Evolutionary conservation across 2,797 vertebrate genomes (phyloP), one percentile per base, ranked within the genome.

Genomic region (Falco rusticolus): DNA sequence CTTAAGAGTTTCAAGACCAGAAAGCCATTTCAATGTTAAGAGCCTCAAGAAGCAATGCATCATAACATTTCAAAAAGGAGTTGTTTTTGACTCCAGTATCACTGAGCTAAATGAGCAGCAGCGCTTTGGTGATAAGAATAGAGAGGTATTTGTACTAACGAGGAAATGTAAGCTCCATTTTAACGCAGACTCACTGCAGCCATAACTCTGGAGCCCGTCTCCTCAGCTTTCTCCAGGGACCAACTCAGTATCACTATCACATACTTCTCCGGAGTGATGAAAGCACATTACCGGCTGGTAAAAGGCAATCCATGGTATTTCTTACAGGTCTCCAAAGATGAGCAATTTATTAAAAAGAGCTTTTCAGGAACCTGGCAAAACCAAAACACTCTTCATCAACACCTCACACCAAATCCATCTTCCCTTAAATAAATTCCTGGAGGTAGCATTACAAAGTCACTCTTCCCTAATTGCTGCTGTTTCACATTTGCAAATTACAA

Each of bases 261-360:
- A 94, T 93, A 48, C 91, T 94, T 74, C 94, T 97, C 90, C 7
- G 3, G 63, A 82, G 95, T 69, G 93, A 96, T 90, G 94, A 93
- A 94, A 95, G 93, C 89, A 91, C 89, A 77, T 97, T 95, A 95
- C 12, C 82, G 89, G 57, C 84, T 95, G 95, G 95, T 93, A 97
- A 95, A 95, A 95, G 89, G 89, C 95, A 95, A 96, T 71, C 89
- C 11, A 1, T 29, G 94, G 83, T 93, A 80, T 69, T 95, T 95
- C 95, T 96, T 93, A 95, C 90, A 89, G 80, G 90, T 70, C 94
- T 93, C 95, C 39, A 45, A 93, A 96, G 94, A 94, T 74, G 83
- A 96, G 50, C 85, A 83, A 94, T 97, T 97, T 96, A 97, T 96
- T 96, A 95, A 85, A 93, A 91, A 86, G 82, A 1, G 63, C 87